Conservation (phyloP, 2,888 invertebrate species). For the Antheraea assamensis region DNA sequence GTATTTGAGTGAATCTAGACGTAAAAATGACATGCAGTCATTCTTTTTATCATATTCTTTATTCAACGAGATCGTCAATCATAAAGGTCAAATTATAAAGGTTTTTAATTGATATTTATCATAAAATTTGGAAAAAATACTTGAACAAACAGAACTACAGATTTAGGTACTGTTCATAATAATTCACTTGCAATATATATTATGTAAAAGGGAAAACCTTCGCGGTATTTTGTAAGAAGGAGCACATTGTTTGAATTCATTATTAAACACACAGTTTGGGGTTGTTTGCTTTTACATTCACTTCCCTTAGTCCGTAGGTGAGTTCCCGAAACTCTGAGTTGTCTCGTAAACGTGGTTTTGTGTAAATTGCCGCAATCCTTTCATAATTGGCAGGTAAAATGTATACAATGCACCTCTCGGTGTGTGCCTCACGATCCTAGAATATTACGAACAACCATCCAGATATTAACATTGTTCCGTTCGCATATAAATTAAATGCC, state of each 20-base stretch:
- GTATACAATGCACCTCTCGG: background rate
- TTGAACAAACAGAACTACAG: background rate
- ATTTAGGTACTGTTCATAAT: background rate
- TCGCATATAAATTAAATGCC: no score
- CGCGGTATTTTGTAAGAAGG: background rate
- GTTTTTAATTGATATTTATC: background rate
- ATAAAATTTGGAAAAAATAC: background rate
- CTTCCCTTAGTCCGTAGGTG: background rate
- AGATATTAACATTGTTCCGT: no score
- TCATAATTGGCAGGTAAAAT: background rate
- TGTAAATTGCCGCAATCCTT: background rate
- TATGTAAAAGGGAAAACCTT: background rate
- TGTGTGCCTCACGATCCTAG: no score
- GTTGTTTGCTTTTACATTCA: slow-evolving; percentile 6
- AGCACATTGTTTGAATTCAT: slow-evolving; percentile 7
- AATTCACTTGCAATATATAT: background rate
- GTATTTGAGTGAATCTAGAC: no score
- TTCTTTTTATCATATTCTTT: no score
- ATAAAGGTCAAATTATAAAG: no score
- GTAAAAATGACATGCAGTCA: no score
- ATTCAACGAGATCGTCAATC: no score
- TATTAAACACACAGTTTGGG: background rate
- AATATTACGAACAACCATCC: no score
- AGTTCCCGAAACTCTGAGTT: background rate
- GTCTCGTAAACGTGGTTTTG: background rate